Evolutionary conservation across 2,113 vertebrate genomes (phyloP), one percentile per base, ranked within the genome.

Genomic region (Embiotoca jacksoni): DNA sequence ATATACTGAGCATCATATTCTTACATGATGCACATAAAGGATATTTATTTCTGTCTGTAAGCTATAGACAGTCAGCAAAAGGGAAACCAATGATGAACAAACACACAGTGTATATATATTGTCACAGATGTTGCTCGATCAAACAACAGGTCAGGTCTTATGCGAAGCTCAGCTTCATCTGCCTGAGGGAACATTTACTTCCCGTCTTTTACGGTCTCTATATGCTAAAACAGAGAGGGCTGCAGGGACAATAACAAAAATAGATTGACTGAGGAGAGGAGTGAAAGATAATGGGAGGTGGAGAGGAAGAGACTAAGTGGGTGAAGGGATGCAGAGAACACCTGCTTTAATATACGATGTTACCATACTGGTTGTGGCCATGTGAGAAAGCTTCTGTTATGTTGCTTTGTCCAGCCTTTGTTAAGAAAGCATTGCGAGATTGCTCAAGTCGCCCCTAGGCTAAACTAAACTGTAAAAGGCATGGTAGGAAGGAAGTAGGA

Each of bases 301-400:
- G 55, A 76, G 7, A 32, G 36, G 23, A 72, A 70, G 46, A 69
- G 47, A 94, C 93, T 31, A 94, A 95, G 8, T 68, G 67, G 0
- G 80, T 58, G 0, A 93, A 90, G 65, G 92, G 72, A 0, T 58
- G 62, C 23, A 58, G 76, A 82, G 75, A 67, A 59, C 53, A 44
- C 50, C 52, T 46, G 53, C 67, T 75, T 76, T 46, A 44, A 75
- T 63, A 67, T 58, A 57, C 61, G 46, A 62, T 32, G 47, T 69
- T 1, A 13, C 55, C 49, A 66, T 31, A 47, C 72, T 74, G 55
- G 46, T 53, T 72, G 55, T 39, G 16, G 39, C 31, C 66, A 74
- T 2, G 30, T 55, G 61, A 71, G 72, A 84, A 75, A 70, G 44
- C 37, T 61, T 53, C 33, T 71, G 78, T 81, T 56, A 60, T 31